These are phyloP conservation scores for Zalophus californianus DNA, from an alignment of 2,797 vertebrate species.

Conservation along the genomic window DNA sequence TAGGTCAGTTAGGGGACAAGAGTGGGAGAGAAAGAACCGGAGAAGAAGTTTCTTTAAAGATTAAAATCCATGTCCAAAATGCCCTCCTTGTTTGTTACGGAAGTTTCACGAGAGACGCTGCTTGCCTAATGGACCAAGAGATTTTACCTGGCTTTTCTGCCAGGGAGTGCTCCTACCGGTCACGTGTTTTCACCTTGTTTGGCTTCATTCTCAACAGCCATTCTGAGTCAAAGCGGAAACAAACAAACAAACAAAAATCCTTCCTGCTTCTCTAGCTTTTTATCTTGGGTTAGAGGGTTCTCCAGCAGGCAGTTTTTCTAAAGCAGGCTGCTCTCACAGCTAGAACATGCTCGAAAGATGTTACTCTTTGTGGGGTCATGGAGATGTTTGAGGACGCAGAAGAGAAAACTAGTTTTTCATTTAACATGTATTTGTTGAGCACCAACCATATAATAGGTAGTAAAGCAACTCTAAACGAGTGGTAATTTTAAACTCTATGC, in stretches of 20 bases:
- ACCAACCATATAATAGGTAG: background rate
- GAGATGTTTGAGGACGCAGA: background rate
- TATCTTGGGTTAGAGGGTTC: background rate
- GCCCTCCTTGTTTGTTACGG: background rate
- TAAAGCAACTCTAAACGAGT: background rate
- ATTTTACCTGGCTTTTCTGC: background rate
- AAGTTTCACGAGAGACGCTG: background rate
- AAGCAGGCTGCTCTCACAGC: background rate
- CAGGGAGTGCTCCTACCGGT: background rate
- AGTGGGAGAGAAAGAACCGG: background rate
- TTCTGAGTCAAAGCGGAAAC: background rate
- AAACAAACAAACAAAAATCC: background rate
- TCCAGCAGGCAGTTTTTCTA: background rate
- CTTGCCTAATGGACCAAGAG: background rate
- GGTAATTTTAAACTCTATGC: background rate
- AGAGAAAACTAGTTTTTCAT: background rate
- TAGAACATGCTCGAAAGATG: background rate
- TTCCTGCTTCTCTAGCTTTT: background rate
- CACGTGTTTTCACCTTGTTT: background rate
- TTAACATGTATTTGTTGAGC: background rate
- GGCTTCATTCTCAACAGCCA: background rate
- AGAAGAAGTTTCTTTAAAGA: background rate
- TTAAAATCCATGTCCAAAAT: background rate
- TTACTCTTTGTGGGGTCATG: background rate
- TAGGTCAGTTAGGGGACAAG: background rate